A percentile compares a stretch with the other conserved stretches of the same genome.
Evolutionary conservation across 2,113 vertebrate genomes (phyloP).

Genomic region (Uropsilus gracilis): DNA sequence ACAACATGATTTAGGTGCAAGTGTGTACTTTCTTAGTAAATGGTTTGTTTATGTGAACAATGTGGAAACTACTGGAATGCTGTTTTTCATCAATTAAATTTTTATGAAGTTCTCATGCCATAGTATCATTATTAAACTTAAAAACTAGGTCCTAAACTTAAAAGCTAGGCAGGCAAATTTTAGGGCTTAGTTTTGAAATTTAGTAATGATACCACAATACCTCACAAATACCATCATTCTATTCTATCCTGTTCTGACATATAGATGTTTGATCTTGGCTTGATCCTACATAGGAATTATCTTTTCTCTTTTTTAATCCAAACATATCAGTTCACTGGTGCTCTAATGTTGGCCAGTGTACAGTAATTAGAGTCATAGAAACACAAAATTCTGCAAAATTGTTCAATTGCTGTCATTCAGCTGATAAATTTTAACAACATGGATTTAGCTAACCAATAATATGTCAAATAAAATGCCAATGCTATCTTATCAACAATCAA

Average conservation of each 20-base stretch:
- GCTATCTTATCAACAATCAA: not conserved
- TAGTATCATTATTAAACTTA: no score
- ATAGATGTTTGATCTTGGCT: not conserved
- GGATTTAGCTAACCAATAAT: not conserved
- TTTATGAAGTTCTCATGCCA: not conserved
- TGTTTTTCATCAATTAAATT: not conserved
- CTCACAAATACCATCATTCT: not conserved
- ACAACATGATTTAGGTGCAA: not conserved
- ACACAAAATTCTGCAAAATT: not conserved
- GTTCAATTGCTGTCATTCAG: not conserved
- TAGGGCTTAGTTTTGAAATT: no score
- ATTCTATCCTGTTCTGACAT: not conserved
- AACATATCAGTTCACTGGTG: not conserved
- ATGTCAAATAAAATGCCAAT: slow-evolving; percentile 5
- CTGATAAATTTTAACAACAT: not conserved
- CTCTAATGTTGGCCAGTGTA: not conserved
- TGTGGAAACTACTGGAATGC: not conserved
- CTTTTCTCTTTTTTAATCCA: not conserved
- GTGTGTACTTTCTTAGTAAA: not conserved
- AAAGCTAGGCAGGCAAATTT: no score
- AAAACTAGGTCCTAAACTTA: no score
- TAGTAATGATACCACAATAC: no score
- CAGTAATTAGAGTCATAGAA: not conserved
- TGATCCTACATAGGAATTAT: not conserved
- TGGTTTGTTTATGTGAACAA: not conserved